A percentile compares a stretch with the other conserved stretches of the same genome.
Evolutionary conservation across 2,797 vertebrate species (phyloP).

Genomic region (Anabacerthia variegaticeps): DNA sequence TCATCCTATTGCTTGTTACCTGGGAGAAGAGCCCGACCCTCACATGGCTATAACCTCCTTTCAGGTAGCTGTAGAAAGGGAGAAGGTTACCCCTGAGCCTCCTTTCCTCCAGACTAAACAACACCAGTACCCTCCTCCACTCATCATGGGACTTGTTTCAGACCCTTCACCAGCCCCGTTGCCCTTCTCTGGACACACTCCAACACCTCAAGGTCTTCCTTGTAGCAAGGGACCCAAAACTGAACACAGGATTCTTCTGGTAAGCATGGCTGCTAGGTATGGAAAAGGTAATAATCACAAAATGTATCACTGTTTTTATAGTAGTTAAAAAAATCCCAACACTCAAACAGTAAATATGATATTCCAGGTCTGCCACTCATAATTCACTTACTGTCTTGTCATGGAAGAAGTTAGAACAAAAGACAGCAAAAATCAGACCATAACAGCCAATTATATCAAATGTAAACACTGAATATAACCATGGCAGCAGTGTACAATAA

Average conservation of each 20-base stretch:
- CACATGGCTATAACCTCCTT: not conserved
- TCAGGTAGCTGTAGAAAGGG: not conserved
- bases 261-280: not conserved
- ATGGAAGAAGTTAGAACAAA: not conserved
- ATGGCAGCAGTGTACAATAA: not conserved
- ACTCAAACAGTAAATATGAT: not conserved
- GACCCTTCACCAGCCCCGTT: not conserved
- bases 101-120: not conserved
- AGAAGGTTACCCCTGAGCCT: not conserved
- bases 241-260: not conserved
- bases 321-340: not conserved
- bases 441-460: not conserved
- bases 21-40: accelerated
- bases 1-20: not conserved
- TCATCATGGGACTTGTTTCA: not conserved
- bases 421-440: not conserved
- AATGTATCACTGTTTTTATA: not conserved
- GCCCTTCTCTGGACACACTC: not conserved
- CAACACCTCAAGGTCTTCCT: not conserved
- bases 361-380: not conserved
- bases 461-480: not conserved
- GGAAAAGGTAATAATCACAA: not conserved
- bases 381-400: not conserved
- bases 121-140: not conserved
- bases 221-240: not conserved